Conservation (phyloP, 1,140 invertebrate genomes). For the Dinothrombium tinctorium region DNA sequence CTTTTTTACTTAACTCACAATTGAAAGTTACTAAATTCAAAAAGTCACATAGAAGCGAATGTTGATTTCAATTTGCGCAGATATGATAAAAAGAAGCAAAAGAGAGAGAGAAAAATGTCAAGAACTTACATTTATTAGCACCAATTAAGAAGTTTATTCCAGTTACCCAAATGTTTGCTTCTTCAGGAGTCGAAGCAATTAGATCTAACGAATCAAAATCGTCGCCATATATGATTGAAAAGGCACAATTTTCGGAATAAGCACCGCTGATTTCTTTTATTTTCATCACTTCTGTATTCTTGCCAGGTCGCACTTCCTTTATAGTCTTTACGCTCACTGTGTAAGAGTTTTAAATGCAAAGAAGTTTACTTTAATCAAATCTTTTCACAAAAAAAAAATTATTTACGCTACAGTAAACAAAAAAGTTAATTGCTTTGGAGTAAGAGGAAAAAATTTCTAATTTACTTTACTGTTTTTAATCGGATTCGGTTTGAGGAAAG, state of each 20-base stretch:
- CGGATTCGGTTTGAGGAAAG: no score
- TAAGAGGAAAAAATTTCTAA: no score
- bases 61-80: no score
- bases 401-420: no score
- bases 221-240: conserved; percentile 36
- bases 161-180: conserved; percentile 38
- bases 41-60: no score
- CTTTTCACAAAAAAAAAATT: no score
- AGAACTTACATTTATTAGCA: conserved; percentile 19
- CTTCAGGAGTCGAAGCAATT: conserved; percentile 32
- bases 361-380: conserved; percentile 4
- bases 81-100: background rate
- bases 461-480: no score
- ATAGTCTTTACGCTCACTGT: conserved; percentile 31
- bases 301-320: conserved; percentile 32
- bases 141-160: conserved; percentile 31
- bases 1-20: no score
- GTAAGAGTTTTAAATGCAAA: conserved; percentile 13
- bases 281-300: conserved; percentile 32
- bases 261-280: conserved; percentile 25
- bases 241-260: conserved; percentile 32
- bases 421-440: no score
- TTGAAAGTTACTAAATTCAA: no score
- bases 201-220: conserved; percentile 34
- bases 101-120: conserved; percentile 6